Conservation (phyloP, 2,888 invertebrate species). For the Drosophila leonis region DNA sequence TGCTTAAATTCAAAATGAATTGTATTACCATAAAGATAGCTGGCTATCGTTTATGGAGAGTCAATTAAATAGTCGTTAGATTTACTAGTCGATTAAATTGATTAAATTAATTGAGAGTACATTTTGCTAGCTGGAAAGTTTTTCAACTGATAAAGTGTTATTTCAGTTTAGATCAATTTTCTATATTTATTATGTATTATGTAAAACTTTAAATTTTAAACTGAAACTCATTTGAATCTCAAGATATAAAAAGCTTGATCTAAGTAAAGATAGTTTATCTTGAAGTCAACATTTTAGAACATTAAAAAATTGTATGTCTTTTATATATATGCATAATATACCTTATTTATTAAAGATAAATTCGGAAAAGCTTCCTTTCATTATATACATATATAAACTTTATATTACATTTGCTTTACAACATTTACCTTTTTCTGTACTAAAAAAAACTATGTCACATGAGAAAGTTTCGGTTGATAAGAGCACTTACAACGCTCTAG, state of each 20-base stretch:
- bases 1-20: neutral
- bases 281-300: too few relatives aligned
- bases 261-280: too few relatives aligned
- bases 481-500: neutral
- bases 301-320: too few relatives aligned
- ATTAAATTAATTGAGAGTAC: conserved; percentile 21
- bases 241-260: too few relatives aligned
- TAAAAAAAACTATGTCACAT: neutral
- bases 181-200: neutral
- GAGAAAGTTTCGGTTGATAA: conserved; percentile 8
- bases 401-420: neutral
- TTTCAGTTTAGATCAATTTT: neutral
- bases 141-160: conserved; percentile 3
- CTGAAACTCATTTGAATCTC: too few relatives aligned
- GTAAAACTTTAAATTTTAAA: too few relatives aligned
- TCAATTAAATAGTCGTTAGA: conserved; percentile 42
- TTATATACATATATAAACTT: neutral
- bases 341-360: neutral
- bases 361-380: neutral
- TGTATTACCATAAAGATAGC: conserved; percentile 31
- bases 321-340: neutral
- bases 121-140: conserved; percentile 1
- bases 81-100: conserved; percentile 26
- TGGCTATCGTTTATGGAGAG: conserved; percentile 13
- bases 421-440: neutral